Percentiles rank a stretch among this genome's conserved stretches.
These are phyloP conservation scores for Drosophila auraria DNA, from an alignment of 1,140 invertebrate species.

Conservation along the genomic window DNA sequence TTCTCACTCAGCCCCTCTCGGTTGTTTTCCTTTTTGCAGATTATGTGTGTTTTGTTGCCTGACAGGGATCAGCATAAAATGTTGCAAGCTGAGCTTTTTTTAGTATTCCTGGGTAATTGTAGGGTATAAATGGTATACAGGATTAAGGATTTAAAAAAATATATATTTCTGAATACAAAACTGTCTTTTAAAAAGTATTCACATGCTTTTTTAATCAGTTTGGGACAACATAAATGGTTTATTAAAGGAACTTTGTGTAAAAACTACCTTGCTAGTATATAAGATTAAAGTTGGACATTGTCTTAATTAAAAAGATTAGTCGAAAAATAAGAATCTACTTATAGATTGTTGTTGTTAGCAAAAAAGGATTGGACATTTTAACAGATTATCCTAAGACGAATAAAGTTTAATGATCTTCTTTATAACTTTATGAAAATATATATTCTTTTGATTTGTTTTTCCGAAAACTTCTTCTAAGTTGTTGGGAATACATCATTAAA, in stretches of 20 bases:
- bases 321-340: too few species aligned
- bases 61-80: conserved; percentile 85
- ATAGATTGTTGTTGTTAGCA: too few species aligned
- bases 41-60: conserved; percentile 85
- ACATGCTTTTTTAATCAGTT: neutral
- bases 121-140: conserved; percentile 42
- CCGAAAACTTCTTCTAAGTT: too few species aligned
- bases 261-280: neutral
- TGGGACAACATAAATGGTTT: neutral
- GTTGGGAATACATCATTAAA: neutral
- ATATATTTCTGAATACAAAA: neutral
- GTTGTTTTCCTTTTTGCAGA: conserved; percentile 85
- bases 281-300: too few species aligned
- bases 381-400: too few species aligned
- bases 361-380: too few species aligned
- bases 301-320: too few species aligned
- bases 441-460: too few species aligned
- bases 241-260: neutral
- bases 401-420: too few species aligned
- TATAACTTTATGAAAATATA: too few species aligned
- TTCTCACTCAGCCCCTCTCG: conserved; percentile 27
- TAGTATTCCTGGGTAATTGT: conserved; percentile 34
- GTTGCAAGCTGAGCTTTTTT: conserved; percentile 84
- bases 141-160: conserved; percentile 25
- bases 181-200: neutral